Evolutionary conservation across 2,113 vertebrate species (phyloP).

Genomic region (Poeciliopsis occidentalis): DNA sequence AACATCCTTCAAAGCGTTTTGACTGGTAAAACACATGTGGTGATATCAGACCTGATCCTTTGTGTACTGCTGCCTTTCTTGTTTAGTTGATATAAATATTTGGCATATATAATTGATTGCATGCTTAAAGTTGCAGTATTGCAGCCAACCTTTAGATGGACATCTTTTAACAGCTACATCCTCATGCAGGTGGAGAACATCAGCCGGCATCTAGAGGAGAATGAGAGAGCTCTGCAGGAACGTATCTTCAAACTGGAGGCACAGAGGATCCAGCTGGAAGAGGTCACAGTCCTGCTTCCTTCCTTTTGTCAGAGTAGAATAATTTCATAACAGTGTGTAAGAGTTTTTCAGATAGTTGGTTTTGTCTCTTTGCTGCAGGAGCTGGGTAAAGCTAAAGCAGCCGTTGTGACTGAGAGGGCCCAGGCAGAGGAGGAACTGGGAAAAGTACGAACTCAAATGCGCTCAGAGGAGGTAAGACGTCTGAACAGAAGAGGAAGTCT

Average conservation of each 20-base stretch:
- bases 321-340: too few relatives aligned
- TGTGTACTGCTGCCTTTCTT: too few relatives aligned
- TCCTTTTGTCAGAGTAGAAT: too few relatives aligned
- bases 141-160: too few relatives aligned
- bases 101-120: too few relatives aligned
- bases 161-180: neutral
- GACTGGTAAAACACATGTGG: neutral
- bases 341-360: neutral
- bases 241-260: constrained; percentile 88
- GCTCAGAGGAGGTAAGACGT: constrained; percentile 86
- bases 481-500: neutral
- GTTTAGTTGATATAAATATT: too few relatives aligned
- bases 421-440: constrained; percentile 88
- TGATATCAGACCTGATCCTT: too few relatives aligned
- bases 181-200: constrained; percentile 84
- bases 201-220: constrained; percentile 84
- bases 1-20: too few relatives aligned
- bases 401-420: constrained; percentile 78
- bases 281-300: constrained; percentile 76
- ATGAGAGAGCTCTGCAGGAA: constrained; percentile 84
- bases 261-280: constrained; percentile 85
- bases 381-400: constrained; percentile 84
- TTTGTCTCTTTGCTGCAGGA: constrained; percentile 78
- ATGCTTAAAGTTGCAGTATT: too few relatives aligned
- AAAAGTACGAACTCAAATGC: constrained; percentile 81